Conservation (phyloP, 2,797 vertebrate species). For the Urophycis tenuis region DNA sequence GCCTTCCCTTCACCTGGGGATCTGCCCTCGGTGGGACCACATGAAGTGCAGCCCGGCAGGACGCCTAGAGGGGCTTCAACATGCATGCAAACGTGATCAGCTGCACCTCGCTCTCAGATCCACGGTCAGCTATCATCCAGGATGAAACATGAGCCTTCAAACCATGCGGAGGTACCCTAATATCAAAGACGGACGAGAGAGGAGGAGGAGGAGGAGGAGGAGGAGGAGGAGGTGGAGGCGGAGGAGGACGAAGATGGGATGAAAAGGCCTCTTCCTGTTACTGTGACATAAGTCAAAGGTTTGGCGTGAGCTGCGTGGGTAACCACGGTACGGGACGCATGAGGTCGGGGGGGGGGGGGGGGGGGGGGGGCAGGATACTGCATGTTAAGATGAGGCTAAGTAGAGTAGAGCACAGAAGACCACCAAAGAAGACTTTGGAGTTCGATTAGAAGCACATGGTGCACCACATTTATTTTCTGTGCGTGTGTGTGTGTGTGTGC, state of each 20-base stretch:
- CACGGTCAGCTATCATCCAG: not conserved
- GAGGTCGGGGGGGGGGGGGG: not conserved
- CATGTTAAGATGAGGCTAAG: slow-evolving; percentile 15
- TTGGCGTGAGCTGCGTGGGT: not conserved
- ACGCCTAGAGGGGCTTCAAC: not conserved
- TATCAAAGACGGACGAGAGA: not conserved
- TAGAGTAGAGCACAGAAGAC: slow-evolving; percentile 34
- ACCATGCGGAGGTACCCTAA: not conserved
- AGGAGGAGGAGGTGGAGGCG: not conserved
- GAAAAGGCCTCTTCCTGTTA: not conserved
- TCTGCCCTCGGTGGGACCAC: too few species aligned
- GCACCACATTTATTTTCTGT: slow-evolving; percentile 28
- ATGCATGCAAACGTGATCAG: not conserved
- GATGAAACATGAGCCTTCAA: not conserved
- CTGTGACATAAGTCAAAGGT: not conserved
- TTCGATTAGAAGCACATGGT: slow-evolving; percentile 60
- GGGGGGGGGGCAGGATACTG: slow-evolving; percentile 16
- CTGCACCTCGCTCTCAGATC: not conserved
- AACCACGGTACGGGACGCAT: slow-evolving; percentile 2
- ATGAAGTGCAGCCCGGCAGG: too few species aligned
- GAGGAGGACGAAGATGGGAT: not conserved
- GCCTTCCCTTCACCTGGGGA: too few species aligned
- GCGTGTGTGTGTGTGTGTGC: slow-evolving; percentile 6
- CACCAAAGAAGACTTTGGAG: slow-evolving; percentile 38
- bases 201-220: not conserved